Evolutionary conservation across 1,140 invertebrate species (phyloP).

Genomic region (Manduca sexta): DNA sequence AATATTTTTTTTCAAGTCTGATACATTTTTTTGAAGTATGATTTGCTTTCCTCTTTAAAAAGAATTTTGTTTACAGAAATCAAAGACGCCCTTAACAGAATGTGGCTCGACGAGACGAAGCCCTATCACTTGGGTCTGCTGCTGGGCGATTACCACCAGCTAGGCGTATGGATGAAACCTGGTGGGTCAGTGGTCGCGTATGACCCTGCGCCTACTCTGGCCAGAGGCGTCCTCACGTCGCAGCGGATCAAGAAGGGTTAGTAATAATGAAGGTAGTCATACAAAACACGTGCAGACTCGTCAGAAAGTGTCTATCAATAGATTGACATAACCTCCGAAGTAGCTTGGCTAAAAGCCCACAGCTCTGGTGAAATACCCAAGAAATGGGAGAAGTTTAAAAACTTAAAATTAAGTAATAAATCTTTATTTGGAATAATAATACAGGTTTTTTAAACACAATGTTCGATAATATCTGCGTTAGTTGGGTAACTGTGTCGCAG

Average conservation of each 20-base stretch:
- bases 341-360: no score
- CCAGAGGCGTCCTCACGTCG: conserved; percentile 37
- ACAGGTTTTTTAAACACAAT: no score
- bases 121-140: conserved; percentile 33
- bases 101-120: conserved; percentile 48
- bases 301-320: no score
- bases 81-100: conserved; percentile 48
- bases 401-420: no score
- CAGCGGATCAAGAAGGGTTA: conserved; percentile 54
- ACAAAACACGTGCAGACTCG: no score
- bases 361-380: no score
- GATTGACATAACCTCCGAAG: no score
- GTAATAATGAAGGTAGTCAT: neutral
- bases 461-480: no score
- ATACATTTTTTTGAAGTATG: neutral
- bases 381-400: no score
- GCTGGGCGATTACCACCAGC: conserved; percentile 56
- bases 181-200: conserved; percentile 58
- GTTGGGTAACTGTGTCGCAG: no score
- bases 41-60: neutral
- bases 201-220: conserved; percentile 46
- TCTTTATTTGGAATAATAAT: no score
- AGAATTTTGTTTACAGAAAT: conserved; percentile 36
- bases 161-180: conserved; percentile 52
- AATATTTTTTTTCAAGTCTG: neutral